Evolutionary conservation across 2,113 vertebrate species (phyloP).

Genomic region (Apteryx owenii): DNA sequence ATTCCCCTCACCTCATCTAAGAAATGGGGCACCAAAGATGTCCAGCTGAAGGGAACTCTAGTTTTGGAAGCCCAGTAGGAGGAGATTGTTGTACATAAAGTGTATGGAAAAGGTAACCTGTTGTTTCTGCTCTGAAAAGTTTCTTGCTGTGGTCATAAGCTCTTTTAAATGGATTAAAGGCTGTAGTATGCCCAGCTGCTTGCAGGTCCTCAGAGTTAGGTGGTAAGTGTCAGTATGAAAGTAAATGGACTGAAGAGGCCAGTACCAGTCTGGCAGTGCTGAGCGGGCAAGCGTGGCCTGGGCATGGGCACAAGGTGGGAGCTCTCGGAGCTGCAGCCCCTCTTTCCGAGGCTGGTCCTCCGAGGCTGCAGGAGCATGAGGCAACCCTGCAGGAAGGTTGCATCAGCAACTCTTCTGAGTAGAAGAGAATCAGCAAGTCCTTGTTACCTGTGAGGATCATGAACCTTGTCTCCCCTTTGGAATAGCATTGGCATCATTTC

Average conservation of each 20-base stretch:
- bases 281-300: accelerated
- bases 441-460: not conserved
- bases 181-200: not conserved
- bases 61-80: not conserved
- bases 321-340: not conserved
- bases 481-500: not conserved
- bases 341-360: not conserved
- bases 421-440: not conserved
- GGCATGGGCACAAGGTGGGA: accelerated
- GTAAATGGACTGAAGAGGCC: not conserved
- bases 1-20: not conserved
- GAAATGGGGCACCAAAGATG: not conserved
- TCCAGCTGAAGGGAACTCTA: not conserved
- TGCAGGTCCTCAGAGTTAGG: not conserved
- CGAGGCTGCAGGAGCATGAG: not conserved
- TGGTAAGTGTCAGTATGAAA: not conserved
- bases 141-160: not conserved
- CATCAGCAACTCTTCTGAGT: not conserved
- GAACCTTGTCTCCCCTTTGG: not conserved
- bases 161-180: not conserved
- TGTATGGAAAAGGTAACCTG: not conserved
- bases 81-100: not conserved
- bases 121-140: not conserved
- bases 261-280: not conserved
- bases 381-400: not conserved